Percentiles rank a stretch among this genome's conserved stretches.
Evolutionary conservation across 2,113 vertebrate species (phyloP).

Genomic region (Clarias macrocephalus): DNA sequence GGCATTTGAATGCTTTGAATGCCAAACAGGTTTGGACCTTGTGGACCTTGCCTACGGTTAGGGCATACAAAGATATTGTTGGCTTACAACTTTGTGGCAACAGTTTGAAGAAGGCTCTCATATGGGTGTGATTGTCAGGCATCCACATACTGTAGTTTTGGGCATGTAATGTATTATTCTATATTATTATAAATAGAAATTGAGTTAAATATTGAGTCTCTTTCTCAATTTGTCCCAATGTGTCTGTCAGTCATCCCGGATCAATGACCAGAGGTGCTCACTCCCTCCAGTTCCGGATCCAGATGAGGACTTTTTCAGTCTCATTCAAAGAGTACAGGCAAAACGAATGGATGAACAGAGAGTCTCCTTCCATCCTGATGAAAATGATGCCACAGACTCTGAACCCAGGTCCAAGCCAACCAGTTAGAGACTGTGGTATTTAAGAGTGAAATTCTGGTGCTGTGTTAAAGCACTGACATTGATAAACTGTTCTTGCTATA

Average conservation of each 20-base stretch:
- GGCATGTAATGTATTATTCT: not conserved
- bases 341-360: conserved; percentile 87
- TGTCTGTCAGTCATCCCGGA: conserved; percentile 77
- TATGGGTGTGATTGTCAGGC: too few relatives aligned
- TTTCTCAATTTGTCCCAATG: conserved; percentile 39
- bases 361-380: conserved; percentile 74
- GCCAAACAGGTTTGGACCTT: not conserved
- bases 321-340: conserved; percentile 85
- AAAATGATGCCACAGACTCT: conserved; percentile 61
- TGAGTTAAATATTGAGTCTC: not conserved
- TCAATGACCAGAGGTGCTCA: conserved; percentile 84
- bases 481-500: not conserved
- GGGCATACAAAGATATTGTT: not conserved
- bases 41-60: not conserved
- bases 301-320: conserved; percentile 86
- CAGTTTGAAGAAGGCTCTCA: not conserved
- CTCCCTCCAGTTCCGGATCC: conserved; percentile 83
- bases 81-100: not conserved
- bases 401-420: conserved; percentile 39
- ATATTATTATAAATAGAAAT: not conserved
- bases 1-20: too few relatives aligned
- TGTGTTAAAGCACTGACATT: conserved; percentile 25
- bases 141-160: not conserved
- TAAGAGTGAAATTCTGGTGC: not conserved
- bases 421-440: conserved; percentile 29